Conservation (phyloP, 2,888 invertebrate genomes). For the Tenodera sinensis region DNA sequence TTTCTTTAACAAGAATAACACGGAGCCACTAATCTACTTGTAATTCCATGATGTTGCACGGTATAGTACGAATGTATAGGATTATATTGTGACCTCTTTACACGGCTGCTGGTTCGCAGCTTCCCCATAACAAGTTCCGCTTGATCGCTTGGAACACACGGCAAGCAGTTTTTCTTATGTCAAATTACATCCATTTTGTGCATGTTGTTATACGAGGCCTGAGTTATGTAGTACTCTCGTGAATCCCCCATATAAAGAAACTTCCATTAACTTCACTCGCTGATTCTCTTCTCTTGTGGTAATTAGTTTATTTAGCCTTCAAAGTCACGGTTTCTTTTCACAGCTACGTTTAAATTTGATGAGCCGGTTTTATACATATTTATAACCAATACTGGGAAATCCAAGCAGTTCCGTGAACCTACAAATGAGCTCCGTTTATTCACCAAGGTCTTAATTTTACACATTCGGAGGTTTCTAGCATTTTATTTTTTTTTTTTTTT, state of each 20-base stretch:
- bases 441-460: too few relatives aligned
- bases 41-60: background rate
- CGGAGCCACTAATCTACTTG: background rate
- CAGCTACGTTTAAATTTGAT: too few relatives aligned
- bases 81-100: background rate
- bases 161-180: background rate
- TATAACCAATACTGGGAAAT: too few relatives aligned
- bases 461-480: too few relatives aligned
- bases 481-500: too few relatives aligned
- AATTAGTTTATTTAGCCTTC: too few relatives aligned
- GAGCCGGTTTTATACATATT: too few relatives aligned
- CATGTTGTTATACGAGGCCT: background rate
- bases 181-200: background rate
- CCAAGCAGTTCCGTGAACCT: too few relatives aligned
- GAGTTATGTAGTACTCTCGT: background rate
- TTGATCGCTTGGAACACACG: background rate
- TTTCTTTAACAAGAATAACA: background rate
- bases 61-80: background rate
- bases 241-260: background rate
- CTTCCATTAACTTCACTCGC: background rate
- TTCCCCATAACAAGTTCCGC: background rate
- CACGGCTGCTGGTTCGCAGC: background rate
- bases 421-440: too few relatives aligned
- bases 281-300: background rate
- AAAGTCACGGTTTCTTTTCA: too few relatives aligned